Evolutionary conservation across 2,797 vertebrate genomes (phyloP).

Genomic region (Moxostoma hubbsi): DNA sequence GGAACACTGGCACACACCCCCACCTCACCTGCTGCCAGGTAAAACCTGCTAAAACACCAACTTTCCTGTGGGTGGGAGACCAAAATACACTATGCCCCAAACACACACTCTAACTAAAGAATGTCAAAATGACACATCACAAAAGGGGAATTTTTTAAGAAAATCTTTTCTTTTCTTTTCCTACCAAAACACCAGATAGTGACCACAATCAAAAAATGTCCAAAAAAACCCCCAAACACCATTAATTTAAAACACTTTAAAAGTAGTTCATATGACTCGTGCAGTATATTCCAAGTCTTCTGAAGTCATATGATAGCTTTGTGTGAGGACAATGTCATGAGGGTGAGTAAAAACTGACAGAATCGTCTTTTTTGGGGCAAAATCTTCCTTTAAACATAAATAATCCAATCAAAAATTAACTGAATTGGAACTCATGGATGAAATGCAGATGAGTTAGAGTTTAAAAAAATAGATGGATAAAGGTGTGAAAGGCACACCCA

Average conservation of each 20-base stretch:
- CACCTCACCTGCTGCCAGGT: constrained; percentile 71
- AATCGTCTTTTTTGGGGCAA: no score
- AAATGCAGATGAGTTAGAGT: neutral
- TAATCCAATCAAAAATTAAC: neutral
- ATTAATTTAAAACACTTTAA: no score
- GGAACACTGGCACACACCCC: constrained; percentile 59
- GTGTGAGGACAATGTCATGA: no score
- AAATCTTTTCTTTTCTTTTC: no score
- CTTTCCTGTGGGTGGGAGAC: neutral
- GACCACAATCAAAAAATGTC: no score
- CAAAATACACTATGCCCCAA: constrained; percentile 2
- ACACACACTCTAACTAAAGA: neutral
- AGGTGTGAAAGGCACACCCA: neutral
- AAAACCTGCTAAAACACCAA: constrained; percentile 41
- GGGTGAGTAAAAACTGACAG: no score
- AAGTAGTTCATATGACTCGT: no score
- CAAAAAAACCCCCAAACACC: no score
- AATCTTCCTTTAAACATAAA: neutral
- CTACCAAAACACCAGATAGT: no score
- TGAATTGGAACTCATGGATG: neutral
- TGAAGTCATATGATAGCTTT: no score
- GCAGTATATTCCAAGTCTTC: no score
- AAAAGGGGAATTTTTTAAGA: no score
- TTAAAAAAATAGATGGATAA: neutral
- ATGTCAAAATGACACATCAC: neutral